phyloP scores from a whole-genome alignment of 2,888 invertebrate genomes.

The Volucella inanis region DNA sequence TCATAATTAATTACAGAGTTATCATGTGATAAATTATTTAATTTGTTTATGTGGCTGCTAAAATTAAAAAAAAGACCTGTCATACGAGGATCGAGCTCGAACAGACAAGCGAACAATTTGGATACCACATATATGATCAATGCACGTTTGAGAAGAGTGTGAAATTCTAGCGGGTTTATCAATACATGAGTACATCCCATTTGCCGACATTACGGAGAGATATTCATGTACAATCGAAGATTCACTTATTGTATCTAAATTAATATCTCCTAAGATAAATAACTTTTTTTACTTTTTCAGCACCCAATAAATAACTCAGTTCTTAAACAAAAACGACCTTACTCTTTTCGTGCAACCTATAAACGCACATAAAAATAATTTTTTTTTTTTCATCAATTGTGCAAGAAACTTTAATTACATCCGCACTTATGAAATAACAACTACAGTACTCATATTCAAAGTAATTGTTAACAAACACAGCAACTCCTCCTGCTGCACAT shows the following conservation, averaged over 20 bases:
- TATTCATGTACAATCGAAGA: neutral
- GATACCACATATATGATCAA: no score
- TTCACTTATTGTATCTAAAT: neutral
- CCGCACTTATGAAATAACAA: neutral
- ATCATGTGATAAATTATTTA: no score
- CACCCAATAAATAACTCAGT: neutral
- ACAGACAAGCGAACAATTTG: no score
- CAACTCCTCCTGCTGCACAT: neutral
- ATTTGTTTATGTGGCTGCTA: no score
- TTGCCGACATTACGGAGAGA: no score
- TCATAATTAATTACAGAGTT: no score
- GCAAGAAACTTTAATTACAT: constrained; percentile 1
- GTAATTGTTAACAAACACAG: neutral
- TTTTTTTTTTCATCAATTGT: constrained; percentile 4
- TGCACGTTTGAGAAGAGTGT: no score
- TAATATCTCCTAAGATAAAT: neutral
- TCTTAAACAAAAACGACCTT: neutral
- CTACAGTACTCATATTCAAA: neutral
- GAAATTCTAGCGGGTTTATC: no score
- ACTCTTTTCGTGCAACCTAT: neutral
- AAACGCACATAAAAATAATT: neutral
- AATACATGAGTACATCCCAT: no score
- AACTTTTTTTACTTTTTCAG: constrained; percentile 6
- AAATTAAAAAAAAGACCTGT: no score
- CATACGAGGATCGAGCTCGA: no score